These are phyloP conservation scores for Dipodomys spectabilis DNA, from an alignment of 2,113 vertebrate genomes.

Conservation along the genomic window DNA sequence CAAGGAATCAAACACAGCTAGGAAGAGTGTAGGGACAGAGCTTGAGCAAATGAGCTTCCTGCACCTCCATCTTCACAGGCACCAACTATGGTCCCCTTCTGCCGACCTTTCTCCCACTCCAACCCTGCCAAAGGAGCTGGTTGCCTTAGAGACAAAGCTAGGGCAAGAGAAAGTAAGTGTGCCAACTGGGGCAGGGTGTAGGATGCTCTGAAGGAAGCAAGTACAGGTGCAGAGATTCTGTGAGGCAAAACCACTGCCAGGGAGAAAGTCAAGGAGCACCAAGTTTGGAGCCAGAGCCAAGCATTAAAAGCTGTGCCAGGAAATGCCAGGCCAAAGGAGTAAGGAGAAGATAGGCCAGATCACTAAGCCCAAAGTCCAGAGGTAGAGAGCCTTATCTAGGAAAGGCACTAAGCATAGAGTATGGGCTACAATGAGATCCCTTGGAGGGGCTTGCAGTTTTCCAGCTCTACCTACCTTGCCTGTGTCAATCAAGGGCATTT, in stretches of 20 bases:
- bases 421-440: neutral
- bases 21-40: neutral
- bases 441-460: neutral
- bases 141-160: conserved; percentile 52
- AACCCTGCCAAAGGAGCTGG: neutral
- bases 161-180: neutral
- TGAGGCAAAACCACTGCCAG: neutral
- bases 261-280: neutral
- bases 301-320: neutral
- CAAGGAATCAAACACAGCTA: neutral
- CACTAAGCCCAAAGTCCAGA: neutral
- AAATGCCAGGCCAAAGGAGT: neutral
- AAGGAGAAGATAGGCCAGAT: neutral
- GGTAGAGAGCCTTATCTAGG: neutral
- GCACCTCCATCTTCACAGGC: neutral
- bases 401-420: neutral
- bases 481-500: neutral
- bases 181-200: neutral
- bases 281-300: neutral
- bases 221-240: neutral
- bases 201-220: neutral
- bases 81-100: neutral
- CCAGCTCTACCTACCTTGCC: neutral
- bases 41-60: neutral
- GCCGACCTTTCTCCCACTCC: neutral